Percentiles rank a stretch among this genome's conserved stretches.
Conservation (phyloP, 2,888 invertebrate species). For the Iphiclides podalirius region DNA sequence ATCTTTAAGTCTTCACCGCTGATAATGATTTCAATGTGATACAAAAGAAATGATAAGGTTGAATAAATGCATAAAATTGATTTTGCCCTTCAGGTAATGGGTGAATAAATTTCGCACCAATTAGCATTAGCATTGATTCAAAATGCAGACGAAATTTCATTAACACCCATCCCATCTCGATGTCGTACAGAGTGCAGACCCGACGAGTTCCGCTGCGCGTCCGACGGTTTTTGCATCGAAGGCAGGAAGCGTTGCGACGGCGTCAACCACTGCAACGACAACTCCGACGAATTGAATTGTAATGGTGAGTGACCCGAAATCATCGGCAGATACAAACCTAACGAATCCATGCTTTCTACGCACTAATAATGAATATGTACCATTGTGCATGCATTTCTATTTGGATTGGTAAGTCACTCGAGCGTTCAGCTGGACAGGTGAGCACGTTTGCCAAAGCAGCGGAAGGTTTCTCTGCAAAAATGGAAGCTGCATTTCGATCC, state of each 20-base stretch:
- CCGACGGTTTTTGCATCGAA: slow-evolving; percentile 82
- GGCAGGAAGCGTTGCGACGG: slow-evolving; percentile 79
- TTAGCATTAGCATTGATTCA: too few species aligned
- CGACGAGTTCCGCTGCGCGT: slow-evolving; percentile 80
- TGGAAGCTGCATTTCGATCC: slow-evolving; percentile 85
- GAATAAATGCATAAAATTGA: too few species aligned
- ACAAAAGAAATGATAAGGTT: too few species aligned
- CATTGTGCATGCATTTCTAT: slow-evolving; percentile 47
- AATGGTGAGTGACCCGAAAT: not conserved
- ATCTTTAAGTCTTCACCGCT: too few species aligned
- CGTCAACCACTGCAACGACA: slow-evolving; percentile 75
- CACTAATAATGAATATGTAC: slow-evolving; percentile 18
- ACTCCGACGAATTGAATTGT: slow-evolving; percentile 82
- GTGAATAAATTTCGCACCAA: too few species aligned
- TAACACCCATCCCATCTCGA: too few species aligned
- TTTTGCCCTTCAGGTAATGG: too few species aligned
- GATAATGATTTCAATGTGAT: too few species aligned
- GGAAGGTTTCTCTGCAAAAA: slow-evolving; percentile 86
- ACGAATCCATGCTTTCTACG: too few species aligned
- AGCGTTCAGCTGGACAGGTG: slow-evolving; percentile 53
- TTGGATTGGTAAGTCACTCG: slow-evolving; percentile 60
- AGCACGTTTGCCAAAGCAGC: slow-evolving; percentile 61
- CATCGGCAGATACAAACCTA: too few species aligned
- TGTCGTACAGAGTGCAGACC: slow-evolving; percentile 47
- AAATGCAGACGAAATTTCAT: too few species aligned